Evolutionary conservation across 2,797 vertebrate species (phyloP).

Genomic region (Amblyraja radiata): DNA sequence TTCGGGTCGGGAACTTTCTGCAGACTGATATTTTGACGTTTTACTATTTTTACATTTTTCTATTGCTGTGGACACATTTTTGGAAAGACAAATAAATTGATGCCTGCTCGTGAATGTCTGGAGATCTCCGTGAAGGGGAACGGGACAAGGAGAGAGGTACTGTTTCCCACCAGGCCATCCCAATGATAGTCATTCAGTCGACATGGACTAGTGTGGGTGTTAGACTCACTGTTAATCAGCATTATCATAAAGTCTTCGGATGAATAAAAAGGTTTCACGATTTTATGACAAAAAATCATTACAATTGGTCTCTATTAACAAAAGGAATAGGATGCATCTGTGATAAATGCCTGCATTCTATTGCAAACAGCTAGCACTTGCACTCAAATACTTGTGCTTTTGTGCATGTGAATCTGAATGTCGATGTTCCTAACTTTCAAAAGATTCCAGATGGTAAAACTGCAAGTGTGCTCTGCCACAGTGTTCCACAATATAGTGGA

Average conservation of each 20-base stretch:
- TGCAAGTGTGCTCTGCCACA: no score
- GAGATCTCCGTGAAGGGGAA: neutral
- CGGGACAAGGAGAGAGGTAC: neutral
- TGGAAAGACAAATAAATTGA: neutral
- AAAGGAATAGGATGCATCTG: neutral
- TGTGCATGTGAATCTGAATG: no score
- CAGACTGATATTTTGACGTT: no score
- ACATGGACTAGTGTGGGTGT: neutral
- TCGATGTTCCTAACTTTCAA: no score
- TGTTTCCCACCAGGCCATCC: neutral
- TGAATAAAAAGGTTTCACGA: neutral
- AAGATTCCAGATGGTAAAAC: no score
- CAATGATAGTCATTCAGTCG: neutral
- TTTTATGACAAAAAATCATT: neutral
- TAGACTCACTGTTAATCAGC: neutral
- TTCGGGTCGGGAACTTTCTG: no score
- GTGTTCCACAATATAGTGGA: no score
- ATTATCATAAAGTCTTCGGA: neutral
- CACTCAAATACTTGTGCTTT: no score
- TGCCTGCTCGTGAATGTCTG: neutral
- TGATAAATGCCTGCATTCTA: no score
- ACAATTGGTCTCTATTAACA: neutral
- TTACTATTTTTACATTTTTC: neutral
- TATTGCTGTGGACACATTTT: neutral
- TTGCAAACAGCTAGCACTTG: no score